phyloP scores from a whole-genome alignment of 2,888 invertebrate species.

The Drosophila melanocephala region DNA sequence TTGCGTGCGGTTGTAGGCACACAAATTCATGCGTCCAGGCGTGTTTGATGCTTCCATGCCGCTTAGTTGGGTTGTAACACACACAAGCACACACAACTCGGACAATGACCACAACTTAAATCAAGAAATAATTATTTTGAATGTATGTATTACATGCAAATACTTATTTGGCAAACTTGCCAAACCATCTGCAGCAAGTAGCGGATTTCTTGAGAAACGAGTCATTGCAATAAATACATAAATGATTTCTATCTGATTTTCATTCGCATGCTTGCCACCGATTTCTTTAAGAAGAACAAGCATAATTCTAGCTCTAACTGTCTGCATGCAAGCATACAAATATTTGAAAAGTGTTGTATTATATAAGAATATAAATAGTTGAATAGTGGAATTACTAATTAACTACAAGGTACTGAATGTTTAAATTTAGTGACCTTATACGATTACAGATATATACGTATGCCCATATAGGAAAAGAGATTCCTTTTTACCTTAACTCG shows the following conservation, averaged over 20 bases:
- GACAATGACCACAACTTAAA: slow-evolving; percentile 28
- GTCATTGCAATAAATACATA: neutral
- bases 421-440: no score
- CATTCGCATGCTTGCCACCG: neutral
- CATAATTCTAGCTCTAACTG: neutral
- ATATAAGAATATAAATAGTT: neutral
- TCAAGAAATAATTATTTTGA: slow-evolving; percentile 17
- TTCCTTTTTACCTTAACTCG: neutral
- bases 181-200: neutral
- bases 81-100: slow-evolving; percentile 6
- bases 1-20: slow-evolving; percentile 22
- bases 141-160: neutral
- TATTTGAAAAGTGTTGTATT: neutral
- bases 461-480: rapidly evolving
- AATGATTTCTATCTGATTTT: neutral
- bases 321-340: neutral
- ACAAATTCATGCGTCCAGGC: neutral
- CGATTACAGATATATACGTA: neutral
- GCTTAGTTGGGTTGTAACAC: slow-evolving; percentile 20
- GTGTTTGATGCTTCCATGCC: neutral
- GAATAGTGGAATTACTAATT: neutral
- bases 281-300: neutral
- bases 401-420: neutral
- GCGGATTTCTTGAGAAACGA: neutral
- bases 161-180: neutral